These are phyloP conservation scores for Grantiella picta DNA, from an alignment of 2,113 vertebrate genomes.

Conservation along the genomic window DNA sequence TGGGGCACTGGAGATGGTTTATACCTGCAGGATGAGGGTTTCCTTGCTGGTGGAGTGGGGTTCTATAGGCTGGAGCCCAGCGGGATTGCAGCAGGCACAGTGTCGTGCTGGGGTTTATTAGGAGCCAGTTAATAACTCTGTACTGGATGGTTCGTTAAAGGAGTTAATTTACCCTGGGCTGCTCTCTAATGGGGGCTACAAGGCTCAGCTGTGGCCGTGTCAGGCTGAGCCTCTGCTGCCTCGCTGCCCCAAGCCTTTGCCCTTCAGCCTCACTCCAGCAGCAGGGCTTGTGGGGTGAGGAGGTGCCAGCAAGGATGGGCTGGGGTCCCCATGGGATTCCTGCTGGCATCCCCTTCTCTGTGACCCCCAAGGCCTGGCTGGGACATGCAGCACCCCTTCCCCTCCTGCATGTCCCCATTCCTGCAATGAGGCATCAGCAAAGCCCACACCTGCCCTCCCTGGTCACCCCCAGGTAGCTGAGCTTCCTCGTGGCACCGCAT, in stretches of 20 bases:
- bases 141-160: background rate
- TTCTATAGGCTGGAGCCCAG: background rate
- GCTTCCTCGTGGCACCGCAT: accelerated
- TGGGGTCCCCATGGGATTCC: background rate
- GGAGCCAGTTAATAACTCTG: background rate
- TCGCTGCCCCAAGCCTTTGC: background rate
- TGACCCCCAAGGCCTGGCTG: background rate
- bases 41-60: background rate
- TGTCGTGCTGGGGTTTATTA: background rate
- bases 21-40: background rate
- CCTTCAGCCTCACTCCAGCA: background rate
- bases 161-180: slow-evolving; percentile 9
- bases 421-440: background rate
- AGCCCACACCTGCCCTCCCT: background rate
- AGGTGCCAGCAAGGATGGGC: background rate
- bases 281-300: background rate
- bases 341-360: background rate
- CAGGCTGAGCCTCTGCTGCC: background rate
- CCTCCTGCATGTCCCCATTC: accelerated
- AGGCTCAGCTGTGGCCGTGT: background rate
- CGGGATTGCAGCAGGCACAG: background rate
- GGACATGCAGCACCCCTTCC: background rate
- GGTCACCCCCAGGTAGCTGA: background rate
- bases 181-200: background rate
- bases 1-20: background rate